These are phyloP conservation scores for Callyntrura sp. DNA, from an alignment of 2,888 invertebrate species.

Conservation along the genomic window DNA sequence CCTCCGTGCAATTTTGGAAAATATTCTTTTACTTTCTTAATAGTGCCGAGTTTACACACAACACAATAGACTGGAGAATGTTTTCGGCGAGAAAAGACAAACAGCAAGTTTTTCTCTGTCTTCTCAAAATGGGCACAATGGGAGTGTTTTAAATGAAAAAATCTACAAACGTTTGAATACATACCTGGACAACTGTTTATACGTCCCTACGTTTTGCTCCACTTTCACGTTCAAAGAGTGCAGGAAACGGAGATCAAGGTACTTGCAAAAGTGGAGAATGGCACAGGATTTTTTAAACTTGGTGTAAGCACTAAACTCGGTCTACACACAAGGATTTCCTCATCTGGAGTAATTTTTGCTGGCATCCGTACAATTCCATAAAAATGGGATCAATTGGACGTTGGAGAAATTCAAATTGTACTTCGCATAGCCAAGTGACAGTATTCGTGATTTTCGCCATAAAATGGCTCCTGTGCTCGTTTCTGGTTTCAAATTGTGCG, in stretches of 20 bases:
- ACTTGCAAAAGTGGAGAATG: slow-evolving; percentile 37
- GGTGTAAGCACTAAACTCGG: slow-evolving; percentile 18
- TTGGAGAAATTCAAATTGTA: slow-evolving; percentile 55
- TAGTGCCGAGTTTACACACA: too few species aligned
- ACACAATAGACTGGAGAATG: slow-evolving; percentile 4
- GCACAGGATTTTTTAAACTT: slow-evolving; percentile 55
- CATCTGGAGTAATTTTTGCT: slow-evolving; percentile 56
- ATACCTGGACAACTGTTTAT: not conserved
- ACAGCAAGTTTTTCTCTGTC: slow-evolving; percentile 16
- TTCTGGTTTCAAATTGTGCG: slow-evolving; percentile 68
- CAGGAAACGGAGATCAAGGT: not conserved
- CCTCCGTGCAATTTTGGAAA: slow-evolving; percentile 6
- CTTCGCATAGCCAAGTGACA: slow-evolving; percentile 55
- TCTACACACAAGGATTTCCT: slow-evolving; percentile 24
- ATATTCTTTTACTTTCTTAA: not conserved
- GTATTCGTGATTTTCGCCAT: slow-evolving; percentile 49
- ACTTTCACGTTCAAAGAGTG: not conserved
- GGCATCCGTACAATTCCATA: slow-evolving; percentile 34
- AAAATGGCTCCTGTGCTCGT: slow-evolving; percentile 68
- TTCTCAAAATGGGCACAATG: slow-evolving; percentile 63
- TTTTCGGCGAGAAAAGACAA: slow-evolving; percentile 1
- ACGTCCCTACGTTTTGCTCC: not conserved
- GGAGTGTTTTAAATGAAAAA: slow-evolving; percentile 53
- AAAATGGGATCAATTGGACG: slow-evolving; percentile 74
- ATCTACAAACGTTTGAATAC: not conserved